Base-by-base conservation (phyloP, 1,140 invertebrate genomes). In the Coptotermes formosanus region DNA sequence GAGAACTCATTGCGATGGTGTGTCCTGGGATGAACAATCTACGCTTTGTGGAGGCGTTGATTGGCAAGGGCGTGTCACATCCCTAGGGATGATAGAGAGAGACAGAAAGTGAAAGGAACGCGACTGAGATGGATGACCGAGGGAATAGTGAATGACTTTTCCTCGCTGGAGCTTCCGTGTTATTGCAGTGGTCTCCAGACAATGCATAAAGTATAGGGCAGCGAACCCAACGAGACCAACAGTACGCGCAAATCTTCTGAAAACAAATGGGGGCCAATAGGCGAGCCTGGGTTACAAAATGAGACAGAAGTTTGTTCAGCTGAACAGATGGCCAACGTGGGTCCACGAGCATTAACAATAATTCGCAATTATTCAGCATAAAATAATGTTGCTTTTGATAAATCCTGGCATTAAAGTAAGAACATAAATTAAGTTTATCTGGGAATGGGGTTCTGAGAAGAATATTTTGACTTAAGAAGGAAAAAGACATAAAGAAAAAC, bases 21-120 rank as follows among this genome's bases (percentile, higher is more conserved):
- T 30, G n/a, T 75, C 64, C 64, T 75, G 64, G 64, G 64, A 75
- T 75, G 64, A 75, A 75, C 64, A 75, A 75, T 75, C 64, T 75
- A 75, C 64, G 64, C 64, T 75, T 75, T 75, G 64, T 75, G 64
- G 25, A 75, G 64, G 64, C 64, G 64, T 75, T 75, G 64, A 75
- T 75, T 75, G 64, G 64, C 64, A 75, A 75, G 64, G 64, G 64
- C 64, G 64, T 30, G 64, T 30, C 64, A 14, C 25, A 30, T 75
- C 64, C 16, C 64, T 75, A n/a, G 64, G 64, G 64, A 75, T 16
- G n/a, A 0, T 8, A 75, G 64, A 75, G n/a, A 9, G 64, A 75
- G n/a, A 75, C 1, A 30, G 64, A 30, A 16, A n/a, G 59, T 23
- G 59, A 21, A 19, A 16, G 64, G 64, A 30, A 75, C 3, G 9